Evolutionary conservation across 2,113 vertebrate species (phyloP).

Genomic region (Cichladusa arquata): DNA sequence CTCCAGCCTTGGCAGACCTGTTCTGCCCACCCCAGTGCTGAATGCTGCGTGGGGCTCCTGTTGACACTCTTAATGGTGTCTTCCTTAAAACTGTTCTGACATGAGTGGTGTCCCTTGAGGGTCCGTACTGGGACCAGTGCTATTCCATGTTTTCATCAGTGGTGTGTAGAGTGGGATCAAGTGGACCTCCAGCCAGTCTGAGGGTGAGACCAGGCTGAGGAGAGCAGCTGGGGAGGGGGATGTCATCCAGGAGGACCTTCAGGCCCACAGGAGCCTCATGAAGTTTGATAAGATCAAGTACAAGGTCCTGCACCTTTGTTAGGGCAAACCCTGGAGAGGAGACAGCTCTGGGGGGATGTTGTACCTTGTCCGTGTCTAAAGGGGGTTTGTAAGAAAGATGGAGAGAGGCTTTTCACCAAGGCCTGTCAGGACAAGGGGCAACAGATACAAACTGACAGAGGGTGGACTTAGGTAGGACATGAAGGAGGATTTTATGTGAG

Average conservation of each 20-base stretch:
- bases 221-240: neutral
- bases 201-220: neutral
- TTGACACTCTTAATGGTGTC: neutral
- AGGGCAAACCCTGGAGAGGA: neutral
- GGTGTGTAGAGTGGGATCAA: neutral
- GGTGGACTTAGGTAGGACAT: neutral
- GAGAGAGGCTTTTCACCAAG: neutral
- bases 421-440: neutral
- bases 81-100: neutral
- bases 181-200: neutral
- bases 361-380: neutral
- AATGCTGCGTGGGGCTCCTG: neutral
- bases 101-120: neutral
- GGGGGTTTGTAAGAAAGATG: neutral
- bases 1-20: neutral
- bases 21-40: neutral
- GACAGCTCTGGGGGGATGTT: rapidly evolving
- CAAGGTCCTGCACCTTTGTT: neutral
- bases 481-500: neutral
- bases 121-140: neutral
- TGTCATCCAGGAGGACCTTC: neutral
- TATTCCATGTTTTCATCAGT: neutral
- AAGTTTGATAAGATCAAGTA: neutral
- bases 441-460: neutral
- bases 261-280: neutral